These are phyloP conservation scores for Leptopilina myrica DNA, from an alignment of 2,888 invertebrate genomes.

Conservation along the genomic window DNA sequence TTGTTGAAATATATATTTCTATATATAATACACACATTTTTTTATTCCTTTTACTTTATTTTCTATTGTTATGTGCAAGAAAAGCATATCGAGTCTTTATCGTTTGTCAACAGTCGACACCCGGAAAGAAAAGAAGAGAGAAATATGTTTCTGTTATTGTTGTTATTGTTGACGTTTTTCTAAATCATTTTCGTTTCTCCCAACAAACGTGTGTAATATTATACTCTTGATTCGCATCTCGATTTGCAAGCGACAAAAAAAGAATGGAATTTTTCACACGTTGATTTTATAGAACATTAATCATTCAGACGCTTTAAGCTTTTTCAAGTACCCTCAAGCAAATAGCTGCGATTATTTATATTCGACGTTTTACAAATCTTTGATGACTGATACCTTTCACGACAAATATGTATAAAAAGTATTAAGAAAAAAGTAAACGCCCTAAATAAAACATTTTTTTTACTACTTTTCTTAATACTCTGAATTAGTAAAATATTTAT, in stretches of 20 bases:
- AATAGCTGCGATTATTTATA: slow-evolving; percentile 23
- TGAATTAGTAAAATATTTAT: no score
- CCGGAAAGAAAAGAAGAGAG: slow-evolving; percentile 20
- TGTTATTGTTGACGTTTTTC: slow-evolving; percentile 11
- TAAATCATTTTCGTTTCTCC: neutral
- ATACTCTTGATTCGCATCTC: slow-evolving; percentile 16
- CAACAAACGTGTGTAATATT: neutral
- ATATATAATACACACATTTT: neutral
- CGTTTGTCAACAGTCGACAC: slow-evolving; percentile 8
- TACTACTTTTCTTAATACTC: no score
- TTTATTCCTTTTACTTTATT: slow-evolving; percentile 8
- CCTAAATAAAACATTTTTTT: no score
- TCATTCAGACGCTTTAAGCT: slow-evolving; percentile 24
- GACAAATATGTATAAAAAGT: no score
- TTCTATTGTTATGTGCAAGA: neutral
- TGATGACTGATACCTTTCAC: neutral
- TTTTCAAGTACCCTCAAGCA: slow-evolving; percentile 6
- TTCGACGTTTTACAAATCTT: neutral
- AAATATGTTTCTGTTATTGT: slow-evolving; percentile 9
- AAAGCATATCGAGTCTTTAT: slow-evolving; percentile 14
- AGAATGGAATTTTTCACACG: slow-evolving; percentile 5
- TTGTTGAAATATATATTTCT: neutral
- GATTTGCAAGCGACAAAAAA: slow-evolving; percentile 20
- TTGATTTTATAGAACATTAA: slow-evolving; percentile 4
- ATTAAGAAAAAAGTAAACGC: no score